Evolutionary conservation across 2,888 invertebrate species (phyloP), one percentile per base, ranked within the genome.

Genomic region (Ormyrus nitidulus): DNA sequence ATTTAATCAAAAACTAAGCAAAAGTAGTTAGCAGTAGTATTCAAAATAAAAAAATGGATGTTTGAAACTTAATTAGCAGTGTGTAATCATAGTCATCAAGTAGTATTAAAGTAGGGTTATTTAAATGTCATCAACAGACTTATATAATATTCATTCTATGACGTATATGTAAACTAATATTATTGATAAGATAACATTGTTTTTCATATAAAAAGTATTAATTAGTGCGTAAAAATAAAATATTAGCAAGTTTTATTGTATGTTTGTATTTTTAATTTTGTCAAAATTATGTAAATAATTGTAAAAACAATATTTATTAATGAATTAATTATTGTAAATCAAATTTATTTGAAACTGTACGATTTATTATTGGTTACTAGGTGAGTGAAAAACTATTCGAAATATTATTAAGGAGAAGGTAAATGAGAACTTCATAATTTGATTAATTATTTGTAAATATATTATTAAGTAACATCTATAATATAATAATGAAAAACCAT

Each of bases 401-500:
- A 19, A 19, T 19, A 19, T 19, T 19, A 2, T 19, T 19, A 19
- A 19, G 19, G 19, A 19, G 19, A 19, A 19, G 19, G 69, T 19
- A 82, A 87, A 84, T 86, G 13, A 86, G 85, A 62, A 86, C 83
- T 7, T 83, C 80, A 77, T 59, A 64, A 83, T 77, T 81, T 80
- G 83, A 84, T 88, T 87, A 88, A 86, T 88, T 88, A 88, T 88
- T 88, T 88, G 88, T 88, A 88, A 88, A 88, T 88, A 88, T 88
- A 88, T 88, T 88, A 88, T 88, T 86, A 86, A 88, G 86, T 88
- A 88, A 88, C 88, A 88, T 88, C 88, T 88, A 88, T 88, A 87
- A 88, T 88, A 87, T 88, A 88, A 87, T 88, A 87, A 88, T 88
- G 88, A 88, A 88, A 88, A 88, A 88, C 87, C 88, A 88, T 88